Evolutionary conservation across 2,113 vertebrate species (phyloP), one percentile per base, ranked within the genome.

Genomic region (Malurus elegans): DNA sequence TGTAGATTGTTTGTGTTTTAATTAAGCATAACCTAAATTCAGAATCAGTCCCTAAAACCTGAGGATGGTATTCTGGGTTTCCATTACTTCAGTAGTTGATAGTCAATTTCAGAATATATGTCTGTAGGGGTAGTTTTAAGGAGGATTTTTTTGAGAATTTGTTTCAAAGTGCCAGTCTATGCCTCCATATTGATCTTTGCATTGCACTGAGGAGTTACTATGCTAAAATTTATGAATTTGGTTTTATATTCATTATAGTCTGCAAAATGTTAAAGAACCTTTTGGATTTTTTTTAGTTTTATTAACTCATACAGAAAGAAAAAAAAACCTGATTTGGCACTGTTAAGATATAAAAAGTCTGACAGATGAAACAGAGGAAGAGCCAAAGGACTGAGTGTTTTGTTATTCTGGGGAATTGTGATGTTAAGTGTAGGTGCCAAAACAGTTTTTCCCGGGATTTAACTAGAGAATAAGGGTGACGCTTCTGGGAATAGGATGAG

Each of bases 1-100:
- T 96, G n/a, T 47, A 40, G 14, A 56, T 69, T 78, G 62, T 79
- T 97, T 96, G 18, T 87, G 60, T 94, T 96, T 97, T 89, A 96
- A 95, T 95, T 91, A 96, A 95, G 34, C n/a, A 54, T 90, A 94
- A 75, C 25, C 19, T 87, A 56, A 91, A 92, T 74, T 95, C 47
- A 92, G 58, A 82, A 70, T 50, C 69, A 85, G 13, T 93, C 44
- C 60, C 74, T 58, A 28, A 96, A 94, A 85, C 57, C 26, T 38
- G 40, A 56, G 44, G 64, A 57, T 9, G 23, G 15, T 21, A 50
- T 92, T 79, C 61, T 87, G 56, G n/a, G 42, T 95, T 91, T 83
- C 54, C 45, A 44, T 53, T 92, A 29, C 6, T 40, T 95, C 72
- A 81, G 18, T 56, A 65, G 29, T 32, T 57, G 61, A 32, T 72